Conservation (phyloP, 2,113 vertebrate species). For the Serinus canaria region DNA sequence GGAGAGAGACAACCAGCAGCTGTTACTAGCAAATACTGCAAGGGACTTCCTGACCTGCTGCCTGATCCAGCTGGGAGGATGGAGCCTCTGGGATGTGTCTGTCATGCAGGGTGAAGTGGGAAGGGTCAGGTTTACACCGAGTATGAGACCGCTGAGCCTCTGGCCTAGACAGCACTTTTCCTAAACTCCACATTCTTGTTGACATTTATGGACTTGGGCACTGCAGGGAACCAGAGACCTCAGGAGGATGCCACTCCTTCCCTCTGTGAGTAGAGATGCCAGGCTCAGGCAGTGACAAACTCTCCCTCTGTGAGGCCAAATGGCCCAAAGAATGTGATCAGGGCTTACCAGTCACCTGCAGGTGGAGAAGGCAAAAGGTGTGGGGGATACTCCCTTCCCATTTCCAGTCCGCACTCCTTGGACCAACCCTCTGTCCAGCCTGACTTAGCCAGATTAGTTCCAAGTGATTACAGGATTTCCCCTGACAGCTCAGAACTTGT, state of each 20-base stretch:
- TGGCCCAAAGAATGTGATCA: no score
- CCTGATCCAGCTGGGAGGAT: accelerated
- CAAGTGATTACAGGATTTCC: accelerated
- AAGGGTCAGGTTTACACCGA: not conserved
- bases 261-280: no score
- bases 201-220: no score
- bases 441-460: not conserved
- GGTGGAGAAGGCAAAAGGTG: no score
- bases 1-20: not conserved
- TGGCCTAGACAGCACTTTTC: not conserved
- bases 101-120: not conserved
- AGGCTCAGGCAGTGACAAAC: no score
- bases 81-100: not conserved
- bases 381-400: no score
- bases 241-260: no score
- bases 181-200: not conserved
- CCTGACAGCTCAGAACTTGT: not conserved
- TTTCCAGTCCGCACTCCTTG: no score
- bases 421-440: no score
- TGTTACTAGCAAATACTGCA: accelerated
- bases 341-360: no score
- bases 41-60: not conserved
- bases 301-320: no score
- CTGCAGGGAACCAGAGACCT: no score
- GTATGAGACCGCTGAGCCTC: not conserved